These are phyloP conservation scores for Pungitius pungitius DNA, from an alignment of 2,113 vertebrate genomes.

Conservation along the genomic window DNA sequence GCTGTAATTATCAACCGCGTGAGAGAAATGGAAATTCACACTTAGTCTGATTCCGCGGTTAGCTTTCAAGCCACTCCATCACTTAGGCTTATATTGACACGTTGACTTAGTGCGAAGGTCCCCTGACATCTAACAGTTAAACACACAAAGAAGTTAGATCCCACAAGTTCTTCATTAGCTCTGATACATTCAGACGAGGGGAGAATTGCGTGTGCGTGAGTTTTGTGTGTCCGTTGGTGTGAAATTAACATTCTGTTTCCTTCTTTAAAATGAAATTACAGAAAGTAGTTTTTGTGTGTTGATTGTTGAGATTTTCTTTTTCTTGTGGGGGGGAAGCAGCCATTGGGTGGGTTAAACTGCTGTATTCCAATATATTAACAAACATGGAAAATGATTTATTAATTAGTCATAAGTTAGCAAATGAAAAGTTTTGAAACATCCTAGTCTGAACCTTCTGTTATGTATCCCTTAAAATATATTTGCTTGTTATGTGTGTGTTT, in stretches of 20 bases:
- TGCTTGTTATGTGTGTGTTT: neutral
- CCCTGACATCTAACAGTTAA: slow-evolving; percentile 43
- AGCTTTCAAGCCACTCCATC: slow-evolving; percentile 65
- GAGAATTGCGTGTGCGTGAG: neutral
- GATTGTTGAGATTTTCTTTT: slow-evolving; percentile 26
- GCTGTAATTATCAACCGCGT: slow-evolving; percentile 68
- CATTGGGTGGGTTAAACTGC: neutral
- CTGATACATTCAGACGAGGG: slow-evolving; percentile 1
- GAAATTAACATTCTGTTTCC: slow-evolving; percentile 2
- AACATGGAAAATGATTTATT: neutral
- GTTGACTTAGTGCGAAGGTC: slow-evolving; percentile 58
- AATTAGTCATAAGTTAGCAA: neutral
- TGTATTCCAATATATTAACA: slow-evolving; percentile 18
- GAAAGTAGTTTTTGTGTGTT: neutral
- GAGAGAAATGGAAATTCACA: slow-evolving; percentile 75
- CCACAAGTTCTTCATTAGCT: slow-evolving; percentile 35
- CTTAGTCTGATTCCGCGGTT: slow-evolving; percentile 66
- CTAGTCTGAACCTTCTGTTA: neutral
- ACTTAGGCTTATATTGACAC: slow-evolving; percentile 68
- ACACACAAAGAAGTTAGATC: slow-evolving; percentile 38
- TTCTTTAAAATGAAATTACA: neutral
- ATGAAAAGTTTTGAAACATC: slow-evolving; percentile 12
- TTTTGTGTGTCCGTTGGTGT: neutral
- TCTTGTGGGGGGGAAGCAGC: neutral
- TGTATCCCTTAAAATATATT: neutral